Evolutionary conservation across 2,113 vertebrate species (phyloP), one percentile per base, ranked within the genome.

Genomic region (Phoenicopterus ruber): DNA sequence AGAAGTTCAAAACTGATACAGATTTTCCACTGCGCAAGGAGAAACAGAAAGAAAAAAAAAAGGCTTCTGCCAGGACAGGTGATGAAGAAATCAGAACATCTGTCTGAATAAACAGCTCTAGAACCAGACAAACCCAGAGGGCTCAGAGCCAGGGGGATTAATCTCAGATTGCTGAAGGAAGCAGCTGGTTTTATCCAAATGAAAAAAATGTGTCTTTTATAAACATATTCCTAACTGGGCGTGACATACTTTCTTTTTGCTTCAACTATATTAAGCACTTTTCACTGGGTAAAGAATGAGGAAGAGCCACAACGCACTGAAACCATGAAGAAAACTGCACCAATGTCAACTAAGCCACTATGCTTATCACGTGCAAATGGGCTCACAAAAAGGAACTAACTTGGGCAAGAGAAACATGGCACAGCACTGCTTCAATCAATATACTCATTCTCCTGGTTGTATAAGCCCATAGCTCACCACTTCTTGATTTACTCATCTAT

Each of bases 81-180:
- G 82, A 90, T 94, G 36, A 94, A 94, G 93, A 94, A 96, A 87
- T 90, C 83, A 92, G 76, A 94, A 86, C 36, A 88, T 72, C 72
- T 58, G 50, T 92, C 73, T 97, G 79, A 93, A 89, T 36, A 96
- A 96, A 88, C 72, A 97, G 83, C 63, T 88, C 82, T 88, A 79
- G 61, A 93, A 92, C 50, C 82, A 94, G 89, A 91, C 61, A 89
- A 54, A 88, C 87, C 46, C 32, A 81, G 46, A 22, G 1, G 73
- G n/a, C 69, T 89, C 1, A 1, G 36, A 94, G 90, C 61, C 92
- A 82, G 34, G 2, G 10, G 63, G 71, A 94, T 90, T 82, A 19
- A 52, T 82, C 81, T 77, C 86, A 95, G 70, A 71, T 54, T 34
- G 2, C 18, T 63, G 67, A 91, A 90, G 59, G 74, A 88, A 93